phyloP scores from a whole-genome alignment of 2,888 invertebrate genomes.

The Tenthredo mesomela region DNA sequence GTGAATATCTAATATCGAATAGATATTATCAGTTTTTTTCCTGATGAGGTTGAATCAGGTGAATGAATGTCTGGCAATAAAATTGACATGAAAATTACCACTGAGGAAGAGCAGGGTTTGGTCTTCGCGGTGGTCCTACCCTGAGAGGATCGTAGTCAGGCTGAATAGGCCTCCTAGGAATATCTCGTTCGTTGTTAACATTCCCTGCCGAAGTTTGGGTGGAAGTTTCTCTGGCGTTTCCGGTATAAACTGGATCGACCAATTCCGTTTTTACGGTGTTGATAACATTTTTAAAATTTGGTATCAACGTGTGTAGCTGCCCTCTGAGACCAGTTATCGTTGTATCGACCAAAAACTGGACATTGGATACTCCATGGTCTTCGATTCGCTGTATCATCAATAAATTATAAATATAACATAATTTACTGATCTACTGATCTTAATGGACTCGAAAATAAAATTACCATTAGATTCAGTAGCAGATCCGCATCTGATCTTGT shows the following conservation, averaged over 20 bases:
- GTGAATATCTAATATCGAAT: too few species aligned
- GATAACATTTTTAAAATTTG: conserved; percentile 82
- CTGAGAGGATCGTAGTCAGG: conserved; percentile 63
- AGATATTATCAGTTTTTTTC: too few species aligned
- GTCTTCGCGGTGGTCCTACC: conserved; percentile 59
- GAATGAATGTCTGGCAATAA: not conserved
- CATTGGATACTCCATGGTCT: conserved; percentile 82
- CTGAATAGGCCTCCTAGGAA: conserved; percentile 38
- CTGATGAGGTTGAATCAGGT: not conserved
- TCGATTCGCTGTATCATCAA: conserved; percentile 79
- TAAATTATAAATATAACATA: conserved; percentile 61
- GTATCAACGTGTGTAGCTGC: conserved; percentile 82
- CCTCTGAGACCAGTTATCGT: conserved; percentile 81
- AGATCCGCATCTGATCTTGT: conserved; percentile 83
- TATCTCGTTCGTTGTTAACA: conserved; percentile 60
- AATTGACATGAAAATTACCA: conserved; percentile 66
- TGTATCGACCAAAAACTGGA: conserved; percentile 81
- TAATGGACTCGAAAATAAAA: not conserved
- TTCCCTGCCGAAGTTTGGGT: conserved; percentile 79
- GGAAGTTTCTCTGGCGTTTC: conserved; percentile 74
- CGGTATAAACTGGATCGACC: conserved; percentile 82
- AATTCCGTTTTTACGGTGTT: conserved; percentile 83
- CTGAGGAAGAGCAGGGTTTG: conserved; percentile 51
- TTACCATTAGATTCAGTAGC: conserved; percentile 85
- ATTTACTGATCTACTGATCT: conserved; percentile 65